Percentiles rank a stretch among this genome's conserved stretches.
These are phyloP conservation scores for Lissocephala sabroskyi DNA, from an alignment of 2,888 invertebrate species.

Conservation along the genomic window DNA sequence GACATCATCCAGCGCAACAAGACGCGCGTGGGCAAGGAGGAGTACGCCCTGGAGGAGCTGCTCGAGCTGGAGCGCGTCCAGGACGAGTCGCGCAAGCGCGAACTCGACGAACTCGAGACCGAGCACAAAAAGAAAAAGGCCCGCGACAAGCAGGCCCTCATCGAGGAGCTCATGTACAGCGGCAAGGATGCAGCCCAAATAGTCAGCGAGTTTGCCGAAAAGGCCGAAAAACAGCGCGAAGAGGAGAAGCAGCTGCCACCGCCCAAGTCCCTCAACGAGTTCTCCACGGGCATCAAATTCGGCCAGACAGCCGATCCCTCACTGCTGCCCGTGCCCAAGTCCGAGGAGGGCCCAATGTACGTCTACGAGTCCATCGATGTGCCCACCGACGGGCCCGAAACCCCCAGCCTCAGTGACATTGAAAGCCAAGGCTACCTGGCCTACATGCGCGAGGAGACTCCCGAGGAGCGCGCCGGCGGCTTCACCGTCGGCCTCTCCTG, in stretches of 20 bases:
- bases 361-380: conserved; percentile 77
- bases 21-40: conserved; percentile 83
- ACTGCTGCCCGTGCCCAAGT: conserved; percentile 80
- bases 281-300: conserved; percentile 91
- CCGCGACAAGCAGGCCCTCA: conserved; percentile 90
- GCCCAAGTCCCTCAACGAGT: conserved; percentile 77
- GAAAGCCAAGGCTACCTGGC: conserved; percentile 79
- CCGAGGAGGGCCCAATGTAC: conserved; percentile 85
- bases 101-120: conserved; percentile 77
- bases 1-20: conserved; percentile 88
- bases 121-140: conserved; percentile 87
- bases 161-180: conserved; percentile 96
- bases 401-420: conserved; percentile 79
- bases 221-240: conserved; percentile 79
- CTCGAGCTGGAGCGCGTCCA: conserved; percentile 86
- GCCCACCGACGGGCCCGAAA: conserved; percentile 81
- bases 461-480: conserved; percentile 88
- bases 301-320: conserved; percentile 77
- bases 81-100: conserved; percentile 82
- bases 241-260: conserved; percentile 73
- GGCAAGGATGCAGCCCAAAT: conserved; percentile 92
- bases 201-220: conserved; percentile 84
- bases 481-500: conserved; percentile 88
- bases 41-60: conserved; percentile 89
- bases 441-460: conserved; percentile 83